Percentiles rank a stretch among this genome's conserved stretches.
These are phyloP conservation scores for Dusona sp. DNA, from an alignment of 2,888 invertebrate species.

Conservation along the genomic window DNA sequence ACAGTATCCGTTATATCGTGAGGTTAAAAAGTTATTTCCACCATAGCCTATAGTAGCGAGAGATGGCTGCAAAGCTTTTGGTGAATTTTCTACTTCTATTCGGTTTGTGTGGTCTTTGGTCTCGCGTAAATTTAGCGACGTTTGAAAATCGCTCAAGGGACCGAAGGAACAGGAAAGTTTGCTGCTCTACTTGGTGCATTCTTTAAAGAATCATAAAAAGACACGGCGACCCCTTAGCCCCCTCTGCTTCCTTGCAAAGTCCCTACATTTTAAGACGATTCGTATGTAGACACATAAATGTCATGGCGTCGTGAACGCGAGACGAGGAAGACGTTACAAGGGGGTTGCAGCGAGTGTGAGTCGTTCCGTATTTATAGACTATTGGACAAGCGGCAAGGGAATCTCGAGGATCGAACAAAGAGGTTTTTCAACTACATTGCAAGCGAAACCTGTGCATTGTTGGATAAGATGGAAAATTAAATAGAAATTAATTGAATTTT, in stretches of 20 bases:
- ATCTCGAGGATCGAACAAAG: conserved; percentile 25
- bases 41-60: neutral
- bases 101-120: conserved; percentile 63
- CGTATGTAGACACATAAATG: conserved; percentile 33
- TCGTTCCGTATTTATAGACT: conserved; percentile 76
- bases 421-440: conserved; percentile 14
- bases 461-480: neutral
- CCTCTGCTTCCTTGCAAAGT: conserved; percentile 23
- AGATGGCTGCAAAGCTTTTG: conserved; percentile 6
- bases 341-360: conserved; percentile 73
- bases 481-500: neutral
- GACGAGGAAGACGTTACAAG: conserved; percentile 40
- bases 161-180: conserved; percentile 69
- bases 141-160: conserved; percentile 43
- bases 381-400: conserved; percentile 67
- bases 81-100: conserved; percentile 64
- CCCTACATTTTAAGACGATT: conserved; percentile 36
- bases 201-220: conserved; percentile 61
- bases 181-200: conserved; percentile 74
- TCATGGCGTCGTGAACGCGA: conserved; percentile 39
- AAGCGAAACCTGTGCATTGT: neutral
- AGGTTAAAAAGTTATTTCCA: neutral
- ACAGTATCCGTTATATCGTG: neutral
- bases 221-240: conserved; percentile 15
- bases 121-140: conserved; percentile 76